Conservation (phyloP, 2,888 invertebrate species). For the Sphaerophoria rueppellii region DNA sequence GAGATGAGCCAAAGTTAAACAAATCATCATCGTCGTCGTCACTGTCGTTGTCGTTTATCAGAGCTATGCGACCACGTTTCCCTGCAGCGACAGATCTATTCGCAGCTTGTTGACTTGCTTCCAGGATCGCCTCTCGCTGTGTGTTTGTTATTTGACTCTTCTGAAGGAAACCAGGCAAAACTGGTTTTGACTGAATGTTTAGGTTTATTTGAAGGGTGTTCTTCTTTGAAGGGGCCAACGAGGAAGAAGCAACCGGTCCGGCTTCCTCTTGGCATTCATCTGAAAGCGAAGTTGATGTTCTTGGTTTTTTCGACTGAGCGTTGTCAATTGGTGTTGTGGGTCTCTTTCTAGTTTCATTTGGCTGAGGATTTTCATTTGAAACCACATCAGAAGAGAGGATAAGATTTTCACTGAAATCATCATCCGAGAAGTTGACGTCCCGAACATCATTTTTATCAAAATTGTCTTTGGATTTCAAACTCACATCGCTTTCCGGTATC, state of each 20-base stretch:
- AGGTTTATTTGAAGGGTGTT: too few relatives aligned
- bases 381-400: constrained; percentile 24
- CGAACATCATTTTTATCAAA: not conserved
- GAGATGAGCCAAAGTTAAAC: constrained; percentile 77
- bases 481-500: constrained; percentile 15
- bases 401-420: constrained; percentile 43
- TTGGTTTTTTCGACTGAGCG: constrained; percentile 4
- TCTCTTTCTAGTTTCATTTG: constrained; percentile 13
- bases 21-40: constrained; percentile 77
- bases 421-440: constrained; percentile 1
- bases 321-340: not conserved
- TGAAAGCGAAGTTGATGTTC: not conserved
- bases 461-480: constrained; percentile 2
- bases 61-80: constrained; percentile 77
- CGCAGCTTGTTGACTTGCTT: not conserved
- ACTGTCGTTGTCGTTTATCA: constrained; percentile 76
- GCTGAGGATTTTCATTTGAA: constrained; percentile 26
- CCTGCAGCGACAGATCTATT: constrained; percentile 29
- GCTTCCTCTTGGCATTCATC: not conserved
- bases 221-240: not conserved
- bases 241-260: not conserved
- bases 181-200: not conserved
- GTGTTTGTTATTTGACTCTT: constrained; percentile 74
- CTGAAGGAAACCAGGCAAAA: constrained; percentile 75
- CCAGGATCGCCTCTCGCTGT: constrained; percentile 10